Evolutionary conservation across 2,888 invertebrate genomes (phyloP).

Genomic region (Himalopsyche kuldschensis): DNA sequence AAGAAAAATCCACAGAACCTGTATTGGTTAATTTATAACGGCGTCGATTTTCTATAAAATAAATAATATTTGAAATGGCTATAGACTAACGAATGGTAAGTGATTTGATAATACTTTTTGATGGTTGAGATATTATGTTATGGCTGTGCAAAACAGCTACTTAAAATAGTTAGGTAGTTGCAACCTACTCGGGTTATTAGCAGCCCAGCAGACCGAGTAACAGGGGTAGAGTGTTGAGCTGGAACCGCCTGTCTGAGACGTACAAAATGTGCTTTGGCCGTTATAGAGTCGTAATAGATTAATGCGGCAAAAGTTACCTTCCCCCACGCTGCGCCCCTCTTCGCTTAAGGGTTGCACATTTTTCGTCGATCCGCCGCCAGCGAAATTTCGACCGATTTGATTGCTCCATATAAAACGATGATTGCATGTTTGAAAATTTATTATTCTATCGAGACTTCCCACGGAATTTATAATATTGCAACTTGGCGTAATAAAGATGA

Average conservation of each 20-base stretch:
- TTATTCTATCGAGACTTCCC: not conserved
- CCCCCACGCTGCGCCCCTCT: conserved; percentile 14
- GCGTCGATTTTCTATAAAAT: too few species aligned
- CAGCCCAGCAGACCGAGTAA: conserved; percentile 2
- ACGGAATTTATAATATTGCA: not conserved
- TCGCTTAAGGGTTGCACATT: not conserved
- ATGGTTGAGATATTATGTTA: not conserved
- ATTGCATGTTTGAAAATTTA: not conserved
- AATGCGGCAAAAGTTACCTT: conserved; percentile 24
- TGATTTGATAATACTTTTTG: not conserved
- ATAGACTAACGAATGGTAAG: not conserved
- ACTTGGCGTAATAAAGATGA: too few species aligned
- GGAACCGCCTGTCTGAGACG: conserved; percentile 15
- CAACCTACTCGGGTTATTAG: conserved; percentile 7
- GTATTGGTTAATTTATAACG: too few species aligned
- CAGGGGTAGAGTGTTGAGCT: conserved; percentile 7
- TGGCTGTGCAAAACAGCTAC: not conserved
- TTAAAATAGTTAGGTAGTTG: not conserved
- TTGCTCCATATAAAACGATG: not conserved
- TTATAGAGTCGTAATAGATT: conserved; percentile 30
- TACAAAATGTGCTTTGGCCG: conserved; percentile 21
- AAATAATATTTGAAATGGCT: too few species aligned
- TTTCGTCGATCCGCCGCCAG: not conserved
- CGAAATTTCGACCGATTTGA: not conserved
- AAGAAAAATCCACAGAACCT: too few species aligned